Percentiles rank a stretch among this genome's conserved stretches.
phyloP scores from a whole-genome alignment of 2,888 invertebrate species.

The Scaptomyza caliginosa region DNA sequence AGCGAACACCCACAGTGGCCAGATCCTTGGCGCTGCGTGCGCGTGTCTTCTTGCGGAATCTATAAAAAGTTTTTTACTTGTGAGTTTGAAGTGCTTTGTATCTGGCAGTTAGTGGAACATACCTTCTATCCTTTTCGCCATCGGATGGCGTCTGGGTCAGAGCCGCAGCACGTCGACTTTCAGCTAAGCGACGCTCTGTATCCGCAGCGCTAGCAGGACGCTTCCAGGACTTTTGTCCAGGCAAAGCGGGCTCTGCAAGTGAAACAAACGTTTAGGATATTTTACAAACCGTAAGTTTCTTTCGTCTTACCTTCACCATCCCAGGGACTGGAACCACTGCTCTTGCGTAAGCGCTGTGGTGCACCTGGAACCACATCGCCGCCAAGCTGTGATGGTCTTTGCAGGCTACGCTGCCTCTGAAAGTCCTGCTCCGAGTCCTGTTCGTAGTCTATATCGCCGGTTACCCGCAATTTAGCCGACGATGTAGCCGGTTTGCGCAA shows the following conservation, averaged over 20 bases:
- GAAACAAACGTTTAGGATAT: neutral
- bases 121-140: conserved; percentile 86
- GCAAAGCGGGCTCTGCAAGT: conserved; percentile 68
- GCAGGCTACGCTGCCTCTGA: conserved; percentile 80
- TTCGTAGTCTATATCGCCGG: conserved; percentile 85
- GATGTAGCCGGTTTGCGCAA: conserved; percentile 82
- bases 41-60: conserved; percentile 85
- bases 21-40: conserved; percentile 81
- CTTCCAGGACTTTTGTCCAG: conserved; percentile 85
- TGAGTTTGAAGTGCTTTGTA: neutral
- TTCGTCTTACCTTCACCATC: conserved; percentile 84
- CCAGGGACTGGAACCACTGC: conserved; percentile 85
- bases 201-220: conserved; percentile 86
- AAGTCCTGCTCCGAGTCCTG: conserved; percentile 85
- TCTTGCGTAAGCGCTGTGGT: conserved; percentile 81
- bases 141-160: conserved; percentile 84
- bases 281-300: accelerated
- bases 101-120: conserved; percentile 30
- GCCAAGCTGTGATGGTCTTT: conserved; percentile 79
- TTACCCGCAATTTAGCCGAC: conserved; percentile 77
- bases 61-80: conserved; percentile 25
- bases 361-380: conserved; percentile 55
- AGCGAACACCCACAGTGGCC: conserved; percentile 38
- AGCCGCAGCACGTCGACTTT: conserved; percentile 76
- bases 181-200: conserved; percentile 85